These are phyloP conservation scores for Drosophila kikkawai DNA, from an alignment of 1,140 invertebrate species.

Conservation along the genomic window DNA sequence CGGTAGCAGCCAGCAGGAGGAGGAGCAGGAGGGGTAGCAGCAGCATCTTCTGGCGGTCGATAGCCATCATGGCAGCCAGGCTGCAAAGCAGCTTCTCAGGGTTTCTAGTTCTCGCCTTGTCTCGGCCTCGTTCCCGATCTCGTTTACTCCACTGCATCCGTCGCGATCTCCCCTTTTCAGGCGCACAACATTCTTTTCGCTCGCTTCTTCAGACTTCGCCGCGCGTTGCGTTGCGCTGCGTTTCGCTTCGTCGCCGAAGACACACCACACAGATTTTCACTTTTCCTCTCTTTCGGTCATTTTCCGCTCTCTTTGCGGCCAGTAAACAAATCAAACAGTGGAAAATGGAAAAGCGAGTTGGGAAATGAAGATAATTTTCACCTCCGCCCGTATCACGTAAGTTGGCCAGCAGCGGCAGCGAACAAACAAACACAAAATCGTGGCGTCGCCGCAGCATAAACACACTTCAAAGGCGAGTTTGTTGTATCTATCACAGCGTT, in stretches of 20 bases:
- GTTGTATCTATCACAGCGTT: constrained; percentile 4
- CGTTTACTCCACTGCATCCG: constrained; percentile 24
- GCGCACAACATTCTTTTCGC: constrained; percentile 6
- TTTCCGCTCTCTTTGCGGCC: constrained; percentile 22
- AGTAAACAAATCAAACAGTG: constrained; percentile 21
- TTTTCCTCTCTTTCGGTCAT: constrained; percentile 32
- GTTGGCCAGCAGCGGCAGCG: constrained; percentile 6
- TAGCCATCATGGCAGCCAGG: too few species aligned
- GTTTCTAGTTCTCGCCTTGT: constrained; percentile 7
- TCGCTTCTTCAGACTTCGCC: background rate
- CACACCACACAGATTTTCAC: constrained; percentile 29
- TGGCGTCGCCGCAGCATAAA: constrained; percentile 8
- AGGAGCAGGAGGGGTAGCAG: background rate
- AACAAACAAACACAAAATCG: constrained; percentile 5
- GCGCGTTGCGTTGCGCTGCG: constrained; percentile 11
- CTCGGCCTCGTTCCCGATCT: constrained; percentile 7
- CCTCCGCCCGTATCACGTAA: constrained; percentile 23
- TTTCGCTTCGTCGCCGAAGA: constrained; percentile 25
- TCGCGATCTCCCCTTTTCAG: background rate
- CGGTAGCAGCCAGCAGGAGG: background rate
- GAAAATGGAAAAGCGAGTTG: constrained; percentile 12
- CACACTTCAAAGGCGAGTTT: background rate
- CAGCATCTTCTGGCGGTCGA: background rate
- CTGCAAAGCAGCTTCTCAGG: constrained; percentile 4
- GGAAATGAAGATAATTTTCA: constrained; percentile 12